Percentiles rank a stretch among this genome's conserved stretches.
phyloP scores from a whole-genome alignment of 2,888 invertebrate species.

The Trissolcus brochymenae region DNA sequence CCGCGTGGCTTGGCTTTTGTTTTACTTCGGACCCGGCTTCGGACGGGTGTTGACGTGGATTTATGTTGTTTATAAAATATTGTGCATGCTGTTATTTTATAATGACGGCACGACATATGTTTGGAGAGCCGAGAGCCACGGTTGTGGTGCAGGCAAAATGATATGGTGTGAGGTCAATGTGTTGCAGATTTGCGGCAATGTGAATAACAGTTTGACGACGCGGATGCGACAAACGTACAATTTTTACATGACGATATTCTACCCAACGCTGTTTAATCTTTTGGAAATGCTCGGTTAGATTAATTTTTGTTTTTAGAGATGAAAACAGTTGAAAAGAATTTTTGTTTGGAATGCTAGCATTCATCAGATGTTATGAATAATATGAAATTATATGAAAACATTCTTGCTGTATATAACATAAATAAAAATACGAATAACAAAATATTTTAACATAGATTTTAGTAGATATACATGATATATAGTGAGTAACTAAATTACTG shows the following conservation, averaged over 20 bases:
- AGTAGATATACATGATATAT: too few species aligned
- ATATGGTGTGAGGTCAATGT: conserved; percentile 21
- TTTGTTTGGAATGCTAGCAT: too few species aligned
- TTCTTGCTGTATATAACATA: too few species aligned
- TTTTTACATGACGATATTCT: conserved; percentile 9
- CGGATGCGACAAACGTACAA: conserved; percentile 7
- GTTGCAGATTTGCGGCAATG: conserved; percentile 25
- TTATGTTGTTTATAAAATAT: conserved; percentile 47
- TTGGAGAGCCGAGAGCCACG: conserved; percentile 33
- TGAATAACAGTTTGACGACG: conserved; percentile 30
- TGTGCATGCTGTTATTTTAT: conserved; percentile 37
- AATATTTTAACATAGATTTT: too few species aligned
- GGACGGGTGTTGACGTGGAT: conserved; percentile 29
- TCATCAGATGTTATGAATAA: too few species aligned
- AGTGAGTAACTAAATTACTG: too few species aligned
- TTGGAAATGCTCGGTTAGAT: too few species aligned
- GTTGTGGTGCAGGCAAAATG: conserved; percentile 19
- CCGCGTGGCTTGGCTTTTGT: conserved; percentile 19
- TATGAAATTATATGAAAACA: too few species aligned
- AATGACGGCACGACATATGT: conserved; percentile 46
- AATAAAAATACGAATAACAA: too few species aligned
- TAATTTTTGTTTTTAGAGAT: too few species aligned
- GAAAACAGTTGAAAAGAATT: too few species aligned
- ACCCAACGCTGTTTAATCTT: too few species aligned
- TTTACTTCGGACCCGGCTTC: conserved; percentile 24